These are phyloP conservation scores for Microcebus jonahi DNA, from an alignment of 2,113 vertebrate species.

Conservation along the genomic window DNA sequence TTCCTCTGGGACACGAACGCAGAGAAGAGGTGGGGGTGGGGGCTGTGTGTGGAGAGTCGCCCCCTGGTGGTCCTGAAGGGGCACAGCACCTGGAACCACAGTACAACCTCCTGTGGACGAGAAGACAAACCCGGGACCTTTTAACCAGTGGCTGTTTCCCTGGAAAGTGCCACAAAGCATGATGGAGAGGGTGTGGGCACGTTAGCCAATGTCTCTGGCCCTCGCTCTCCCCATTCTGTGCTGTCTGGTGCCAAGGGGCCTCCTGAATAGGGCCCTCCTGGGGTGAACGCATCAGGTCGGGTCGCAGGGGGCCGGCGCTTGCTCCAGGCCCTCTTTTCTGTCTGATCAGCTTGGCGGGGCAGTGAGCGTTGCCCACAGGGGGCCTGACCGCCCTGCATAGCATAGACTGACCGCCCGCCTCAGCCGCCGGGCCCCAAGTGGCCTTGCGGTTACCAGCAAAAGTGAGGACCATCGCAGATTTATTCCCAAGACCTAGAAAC, in stretches of 20 bases:
- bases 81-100: not conserved
- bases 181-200: not conserved
- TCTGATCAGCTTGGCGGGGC: accelerated
- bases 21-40: not conserved
- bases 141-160: not conserved
- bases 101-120: not conserved
- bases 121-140: not conserved
- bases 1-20: not conserved
- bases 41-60: accelerated
- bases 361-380: not conserved
- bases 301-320: not conserved
- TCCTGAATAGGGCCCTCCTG: not conserved
- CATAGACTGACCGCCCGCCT: not conserved
- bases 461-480: not conserved
- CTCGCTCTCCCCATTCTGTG: not conserved
- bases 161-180: not conserved
- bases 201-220: not conserved
- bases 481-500: not conserved
- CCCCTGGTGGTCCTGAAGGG: not conserved
- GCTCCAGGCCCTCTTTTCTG: not conserved
- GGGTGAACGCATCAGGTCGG: not conserved
- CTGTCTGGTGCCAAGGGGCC: not conserved
- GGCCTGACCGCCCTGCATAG: no score
- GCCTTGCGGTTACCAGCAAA: not conserved
- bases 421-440: not conserved